Evolutionary conservation across 1,140 invertebrate genomes (phyloP), one percentile per base, ranked within the genome.

Genomic region (Helicoverpa armigera): DNA sequence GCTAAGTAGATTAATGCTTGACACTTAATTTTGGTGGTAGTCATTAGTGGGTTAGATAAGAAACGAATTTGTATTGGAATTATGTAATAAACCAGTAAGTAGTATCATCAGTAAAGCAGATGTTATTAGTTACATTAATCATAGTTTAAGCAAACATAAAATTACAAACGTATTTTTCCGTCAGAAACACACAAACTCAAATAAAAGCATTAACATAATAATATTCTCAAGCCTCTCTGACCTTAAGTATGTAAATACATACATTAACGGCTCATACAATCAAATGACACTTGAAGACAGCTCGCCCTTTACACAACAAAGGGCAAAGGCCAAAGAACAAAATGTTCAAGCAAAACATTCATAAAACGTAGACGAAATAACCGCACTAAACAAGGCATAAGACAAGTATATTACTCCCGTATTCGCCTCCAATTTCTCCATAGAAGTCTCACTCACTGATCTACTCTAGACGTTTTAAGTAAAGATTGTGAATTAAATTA

Each of bases 401-500:
- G 14, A 23, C 11, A 14, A 70, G 67, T 51, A 29, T 18, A 63
- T 63, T 70, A 50, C 48, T 70, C 51, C 67, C 16, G 48, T 53
- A 53, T 18, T 70, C 29, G 50, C 43, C n/a, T 70, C 67, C 50
- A 70, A 70, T 70, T 70, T 70, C 67, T 70, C 54, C 54, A 73
- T 58, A 58, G 31, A 73, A 35, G 54, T 67, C 63, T 16, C 35
- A 23, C 23, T 23, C n/a, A 76, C 35, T 18, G 58, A 76, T 53
- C 73, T 61, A 12, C 1, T 11, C 7, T 53, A 23, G 60, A 76
- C 43, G 43, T 76, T 16, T 10, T 60, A 51, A 76, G 60, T 76
- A 76, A 76, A 63, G 14, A 65, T n/a, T 48, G 23, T 48, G 58
- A 77, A 77, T 78, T 78, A 78, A 78, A 78, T 78, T 78, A 69